Evolutionary conservation across 2,113 vertebrate genomes (phyloP).

Genomic region (Hemiscyllium ocellatum): DNA sequence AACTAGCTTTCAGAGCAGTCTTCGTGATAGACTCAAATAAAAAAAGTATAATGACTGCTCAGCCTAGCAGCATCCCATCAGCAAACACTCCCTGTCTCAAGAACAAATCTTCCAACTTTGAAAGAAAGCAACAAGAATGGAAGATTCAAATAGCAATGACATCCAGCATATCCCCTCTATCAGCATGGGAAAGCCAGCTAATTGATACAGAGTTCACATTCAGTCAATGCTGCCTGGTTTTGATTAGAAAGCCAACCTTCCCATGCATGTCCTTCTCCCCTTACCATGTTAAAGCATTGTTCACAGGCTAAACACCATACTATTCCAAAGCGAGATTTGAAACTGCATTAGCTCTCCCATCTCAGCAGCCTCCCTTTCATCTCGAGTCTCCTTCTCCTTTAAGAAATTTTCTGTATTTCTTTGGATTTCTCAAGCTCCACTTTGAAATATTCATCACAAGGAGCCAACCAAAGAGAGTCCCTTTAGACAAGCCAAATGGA

Average conservation of each 20-base stretch:
- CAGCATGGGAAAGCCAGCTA: not conserved
- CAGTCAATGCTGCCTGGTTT: not conserved
- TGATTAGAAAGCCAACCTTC: not conserved
- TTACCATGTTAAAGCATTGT: not conserved
- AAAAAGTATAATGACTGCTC: not conserved
- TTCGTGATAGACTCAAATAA: not conserved
- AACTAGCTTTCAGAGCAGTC: not conserved
- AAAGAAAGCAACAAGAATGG: not conserved
- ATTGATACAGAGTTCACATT: not conserved
- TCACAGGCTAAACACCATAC: not conserved
- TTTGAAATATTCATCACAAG: not conserved
- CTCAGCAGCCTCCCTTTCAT: not conserved
- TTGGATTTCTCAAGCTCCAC: not conserved
- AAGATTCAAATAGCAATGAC: not conserved
- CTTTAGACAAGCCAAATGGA: not conserved
- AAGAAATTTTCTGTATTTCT: not conserved
- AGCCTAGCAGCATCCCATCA: not conserved
- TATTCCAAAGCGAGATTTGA: not conserved
- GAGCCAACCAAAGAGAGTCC: not conserved
- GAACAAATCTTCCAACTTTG: not conserved
- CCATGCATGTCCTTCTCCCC: not conserved
- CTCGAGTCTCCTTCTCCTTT: not conserved
- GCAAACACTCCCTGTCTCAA: not conserved
- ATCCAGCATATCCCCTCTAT: not conserved
- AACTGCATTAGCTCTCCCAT: not conserved